Evolutionary conservation across 1,140 invertebrate species (phyloP).

Genomic region (Prorops nasuta): DNA sequence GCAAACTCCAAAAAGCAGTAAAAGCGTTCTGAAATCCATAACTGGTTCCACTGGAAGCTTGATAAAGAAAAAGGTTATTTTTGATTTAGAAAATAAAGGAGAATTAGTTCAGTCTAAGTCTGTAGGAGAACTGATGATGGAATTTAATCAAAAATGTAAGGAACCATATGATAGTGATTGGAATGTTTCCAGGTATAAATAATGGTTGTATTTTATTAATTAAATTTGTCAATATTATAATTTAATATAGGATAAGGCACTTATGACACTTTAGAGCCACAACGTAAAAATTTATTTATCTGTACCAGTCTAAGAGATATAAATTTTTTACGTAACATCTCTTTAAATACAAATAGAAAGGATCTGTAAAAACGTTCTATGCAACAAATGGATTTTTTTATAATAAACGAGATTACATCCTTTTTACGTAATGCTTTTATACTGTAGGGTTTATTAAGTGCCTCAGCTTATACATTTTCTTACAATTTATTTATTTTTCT

Average conservation of each 20-base stretch:
- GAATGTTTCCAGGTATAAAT: constrained; percentile 56
- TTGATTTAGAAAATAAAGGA: constrained; percentile 60
- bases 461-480: too few relatives aligned
- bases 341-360: too few relatives aligned
- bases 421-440: too few relatives aligned
- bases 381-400: too few relatives aligned
- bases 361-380: too few relatives aligned
- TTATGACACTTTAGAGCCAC: too few relatives aligned
- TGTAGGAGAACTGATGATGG: constrained; percentile 44
- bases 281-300: too few relatives aligned
- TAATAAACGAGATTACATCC: too few relatives aligned
- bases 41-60: constrained; percentile 52
- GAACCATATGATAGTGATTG: constrained; percentile 54
- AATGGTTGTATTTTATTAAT: constrained; percentile 4
- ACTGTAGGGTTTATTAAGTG: too few relatives aligned
- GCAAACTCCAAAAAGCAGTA: constrained; percentile 44
- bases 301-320: too few relatives aligned
- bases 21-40: constrained; percentile 61
- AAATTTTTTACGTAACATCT: too few relatives aligned
- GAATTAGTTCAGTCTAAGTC: constrained; percentile 35
- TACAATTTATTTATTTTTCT: too few relatives aligned
- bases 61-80: constrained; percentile 63
- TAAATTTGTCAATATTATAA: neutral
- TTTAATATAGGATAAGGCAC: constrained; percentile 29
- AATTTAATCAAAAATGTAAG: constrained; percentile 25